Percentiles rank a stretch among this genome's conserved stretches.
phyloP scores from a whole-genome alignment of 2,797 vertebrate genomes.

The Fundulus diaphanus region DNA sequence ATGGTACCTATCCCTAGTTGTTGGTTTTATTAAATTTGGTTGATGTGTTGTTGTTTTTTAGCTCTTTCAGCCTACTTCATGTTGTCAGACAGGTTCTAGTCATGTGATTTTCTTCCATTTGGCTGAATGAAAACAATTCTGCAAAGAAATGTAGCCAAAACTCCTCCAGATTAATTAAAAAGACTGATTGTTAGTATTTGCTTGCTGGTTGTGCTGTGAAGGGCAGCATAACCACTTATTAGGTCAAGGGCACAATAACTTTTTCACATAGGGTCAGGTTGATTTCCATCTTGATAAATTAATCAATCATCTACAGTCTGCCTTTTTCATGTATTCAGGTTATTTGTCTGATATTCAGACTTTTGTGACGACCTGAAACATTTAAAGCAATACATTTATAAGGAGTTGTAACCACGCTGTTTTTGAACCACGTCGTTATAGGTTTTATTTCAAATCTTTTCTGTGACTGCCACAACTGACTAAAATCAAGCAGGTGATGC shows the following conservation, averaged over 20 bases:
- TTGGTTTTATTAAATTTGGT: background rate
- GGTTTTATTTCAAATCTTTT: conserved; percentile 5
- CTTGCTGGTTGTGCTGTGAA: background rate
- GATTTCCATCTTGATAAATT: background rate
- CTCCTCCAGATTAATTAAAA: background rate
- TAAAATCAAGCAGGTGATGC: conserved; percentile 31
- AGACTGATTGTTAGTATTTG: background rate
- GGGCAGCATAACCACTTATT: background rate
- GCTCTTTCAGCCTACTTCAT: background rate
- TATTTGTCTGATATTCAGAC: background rate
- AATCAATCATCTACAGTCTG: background rate
- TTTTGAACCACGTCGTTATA: conserved; percentile 14
- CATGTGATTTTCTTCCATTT: background rate
- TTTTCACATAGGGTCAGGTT: background rate
- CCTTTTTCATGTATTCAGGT: background rate
- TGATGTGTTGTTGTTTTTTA: background rate
- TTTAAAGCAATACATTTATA: no score
- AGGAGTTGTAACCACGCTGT: background rate
- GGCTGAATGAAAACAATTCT: background rate
- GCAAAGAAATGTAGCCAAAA: background rate
- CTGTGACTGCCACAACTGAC: conserved; percentile 12
- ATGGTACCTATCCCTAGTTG: no score
- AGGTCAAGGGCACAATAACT: background rate
- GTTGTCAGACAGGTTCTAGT: background rate
- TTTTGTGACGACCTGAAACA: background rate